These are phyloP conservation scores for Rambutsinella grinnellia DNA, from an alignment of 2,888 invertebrate genomes.

Conservation along the genomic window DNA sequence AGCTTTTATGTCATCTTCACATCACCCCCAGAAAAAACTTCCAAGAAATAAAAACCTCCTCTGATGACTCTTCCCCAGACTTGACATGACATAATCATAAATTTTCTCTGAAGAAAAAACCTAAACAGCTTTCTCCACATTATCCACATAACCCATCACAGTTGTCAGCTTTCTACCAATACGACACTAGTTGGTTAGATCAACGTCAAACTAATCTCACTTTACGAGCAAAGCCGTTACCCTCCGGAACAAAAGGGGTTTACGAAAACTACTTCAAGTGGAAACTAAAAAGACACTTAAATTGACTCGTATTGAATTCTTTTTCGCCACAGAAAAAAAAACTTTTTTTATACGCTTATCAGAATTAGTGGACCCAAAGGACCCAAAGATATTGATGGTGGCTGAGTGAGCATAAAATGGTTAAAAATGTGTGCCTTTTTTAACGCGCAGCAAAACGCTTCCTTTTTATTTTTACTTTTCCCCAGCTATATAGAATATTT, in stretches of 20 bases:
- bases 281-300: slow-evolving; percentile 31
- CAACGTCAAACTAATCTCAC: slow-evolving; percentile 45
- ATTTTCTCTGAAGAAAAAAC: slow-evolving; percentile 2
- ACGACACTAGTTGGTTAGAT: slow-evolving; percentile 33
- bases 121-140: no score
- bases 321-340: neutral
- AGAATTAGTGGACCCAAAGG: neutral
- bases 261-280: no score
- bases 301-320: slow-evolving; percentile 33
- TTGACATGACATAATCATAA: neutral
- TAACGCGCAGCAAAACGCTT: neutral
- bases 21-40: no score
- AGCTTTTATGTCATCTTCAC: no score
- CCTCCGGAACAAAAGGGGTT: neutral
- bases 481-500: neutral
- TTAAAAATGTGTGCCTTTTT: slow-evolving; percentile 9
- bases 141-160: no score
- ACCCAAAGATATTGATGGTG: slow-evolving; percentile 38
- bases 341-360: slow-evolving; percentile 7
- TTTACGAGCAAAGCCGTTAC: slow-evolving; percentile 37
- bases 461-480: neutral
- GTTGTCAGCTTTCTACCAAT: no score
- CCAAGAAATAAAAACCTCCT: no score
- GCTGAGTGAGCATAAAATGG: slow-evolving; percentile 36
- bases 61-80: neutral